Conservation (phyloP, 2,888 invertebrate species). For the Callyntrura guangdongensis region DNA sequence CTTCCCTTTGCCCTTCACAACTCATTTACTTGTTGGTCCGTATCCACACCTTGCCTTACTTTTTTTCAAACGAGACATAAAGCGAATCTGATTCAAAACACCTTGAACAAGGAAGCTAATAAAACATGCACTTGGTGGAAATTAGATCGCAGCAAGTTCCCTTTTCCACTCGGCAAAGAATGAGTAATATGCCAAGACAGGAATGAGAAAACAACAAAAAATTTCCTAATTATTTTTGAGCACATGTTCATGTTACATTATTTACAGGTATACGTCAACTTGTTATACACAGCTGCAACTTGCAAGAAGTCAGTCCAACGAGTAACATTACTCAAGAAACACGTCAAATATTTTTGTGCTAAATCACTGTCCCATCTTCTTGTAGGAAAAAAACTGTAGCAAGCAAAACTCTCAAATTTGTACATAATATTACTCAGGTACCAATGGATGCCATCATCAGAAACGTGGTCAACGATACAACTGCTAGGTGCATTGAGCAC, state of each 20-base stretch:
- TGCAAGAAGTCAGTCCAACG: slow-evolving; percentile 15
- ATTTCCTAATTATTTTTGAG: slow-evolving; percentile 61
- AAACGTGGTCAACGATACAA: slow-evolving; percentile 57
- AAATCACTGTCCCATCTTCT: slow-evolving; percentile 62
- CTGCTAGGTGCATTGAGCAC: slow-evolving; percentile 45
- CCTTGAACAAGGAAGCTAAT: slow-evolving; percentile 37
- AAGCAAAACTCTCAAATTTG: neutral
- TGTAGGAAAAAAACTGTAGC: slow-evolving; percentile 56
- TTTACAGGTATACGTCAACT: slow-evolving; percentile 30
- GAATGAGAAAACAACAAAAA: slow-evolving; percentile 51
- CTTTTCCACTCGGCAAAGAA: slow-evolving; percentile 59
- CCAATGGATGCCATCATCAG: slow-evolving; percentile 8
- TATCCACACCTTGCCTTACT: slow-evolving; percentile 75
- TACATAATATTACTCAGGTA: slow-evolving; percentile 5
- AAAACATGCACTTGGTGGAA: slow-evolving; percentile 62
- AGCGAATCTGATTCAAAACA: slow-evolving; percentile 35
- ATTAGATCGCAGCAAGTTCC: slow-evolving; percentile 70
- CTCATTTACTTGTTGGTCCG: slow-evolving; percentile 75
- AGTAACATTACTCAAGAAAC: slow-evolving; percentile 17
- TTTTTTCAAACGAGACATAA: slow-evolving; percentile 44
- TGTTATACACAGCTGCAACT: slow-evolving; percentile 47
- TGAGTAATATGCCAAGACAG: slow-evolving; percentile 42
- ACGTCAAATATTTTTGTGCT: slow-evolving; percentile 59
- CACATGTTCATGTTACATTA: slow-evolving; percentile 47
- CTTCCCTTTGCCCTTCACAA: slow-evolving; percentile 77